Conservation (phyloP, 2,888 invertebrate genomes). For the Onthophagus sagittarius region DNA sequence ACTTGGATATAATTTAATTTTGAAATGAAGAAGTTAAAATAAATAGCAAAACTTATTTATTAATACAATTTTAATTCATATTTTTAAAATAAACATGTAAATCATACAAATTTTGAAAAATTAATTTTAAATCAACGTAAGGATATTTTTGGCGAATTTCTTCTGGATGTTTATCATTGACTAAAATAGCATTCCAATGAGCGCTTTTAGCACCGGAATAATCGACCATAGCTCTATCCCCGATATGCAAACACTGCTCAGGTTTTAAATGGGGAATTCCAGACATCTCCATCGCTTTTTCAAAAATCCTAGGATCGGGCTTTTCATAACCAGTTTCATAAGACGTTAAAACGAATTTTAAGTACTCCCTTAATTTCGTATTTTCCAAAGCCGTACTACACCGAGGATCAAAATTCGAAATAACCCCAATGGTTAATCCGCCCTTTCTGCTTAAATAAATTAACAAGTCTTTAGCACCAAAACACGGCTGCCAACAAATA, state of each 20-base stretch:
- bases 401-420: conserved; percentile 88
- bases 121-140: conserved; percentile 43
- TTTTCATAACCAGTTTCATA: conserved; percentile 72
- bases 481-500: conserved; percentile 68
- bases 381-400: conserved; percentile 64
- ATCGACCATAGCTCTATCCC: conserved; percentile 73
- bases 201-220: conserved; percentile 70
- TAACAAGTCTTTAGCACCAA: conserved; percentile 64
- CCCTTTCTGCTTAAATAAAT: conserved; percentile 53
- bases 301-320: conserved; percentile 71
- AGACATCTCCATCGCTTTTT: conserved; percentile 55
- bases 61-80: not conserved
- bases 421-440: conserved; percentile 59
- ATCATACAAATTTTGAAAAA: conserved; percentile 52
- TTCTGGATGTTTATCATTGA: conserved; percentile 45
- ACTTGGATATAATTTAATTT: not conserved
- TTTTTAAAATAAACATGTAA: conserved; percentile 41
- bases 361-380: conserved; percentile 63
- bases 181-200: conserved; percentile 69
- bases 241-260: conserved; percentile 74
- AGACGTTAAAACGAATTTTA: conserved; percentile 78
- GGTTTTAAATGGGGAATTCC: conserved; percentile 50
- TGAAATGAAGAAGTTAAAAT: not conserved
- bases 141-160: conserved; percentile 47
- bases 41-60: not conserved